Percentiles rank a stretch among this genome's conserved stretches.
These are phyloP conservation scores for Unio delphinus DNA, from an alignment of 2,888 invertebrate species.

Conservation along the genomic window DNA sequence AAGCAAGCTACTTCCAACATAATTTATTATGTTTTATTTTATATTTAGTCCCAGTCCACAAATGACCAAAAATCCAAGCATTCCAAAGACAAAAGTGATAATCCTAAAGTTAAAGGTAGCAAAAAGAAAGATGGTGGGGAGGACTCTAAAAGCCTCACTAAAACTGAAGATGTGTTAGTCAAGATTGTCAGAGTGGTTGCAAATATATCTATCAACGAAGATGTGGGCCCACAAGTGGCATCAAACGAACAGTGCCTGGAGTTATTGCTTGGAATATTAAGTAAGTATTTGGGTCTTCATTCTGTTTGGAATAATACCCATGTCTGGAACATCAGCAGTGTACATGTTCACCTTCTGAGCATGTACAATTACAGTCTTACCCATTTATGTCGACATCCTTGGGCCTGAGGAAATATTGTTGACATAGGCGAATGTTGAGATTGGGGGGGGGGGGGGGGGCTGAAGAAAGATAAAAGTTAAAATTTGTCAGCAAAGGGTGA, in stretches of 20 bases:
- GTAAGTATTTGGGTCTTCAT: conserved; percentile 42
- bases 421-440: too few species aligned
- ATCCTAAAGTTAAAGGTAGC: conserved; percentile 17
- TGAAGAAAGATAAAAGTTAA: too few species aligned
- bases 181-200: conserved; percentile 84
- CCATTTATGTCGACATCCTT: too few species aligned
- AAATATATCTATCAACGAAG: conserved; percentile 85
- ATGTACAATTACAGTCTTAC: neutral
- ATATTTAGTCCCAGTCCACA: conserved; percentile 3
- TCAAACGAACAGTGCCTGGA: conserved; percentile 65
- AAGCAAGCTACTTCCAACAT: neutral
- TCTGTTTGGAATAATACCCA: neutral
- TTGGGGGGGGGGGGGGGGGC: too few species aligned
- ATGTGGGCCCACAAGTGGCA: conserved; percentile 81
- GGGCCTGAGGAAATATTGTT: too few species aligned
- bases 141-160: conserved; percentile 20
- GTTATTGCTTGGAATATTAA: conserved; percentile 67
- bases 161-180: conserved; percentile 73
- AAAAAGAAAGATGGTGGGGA: conserved; percentile 18
- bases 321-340: neutral
- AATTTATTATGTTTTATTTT: neutral
- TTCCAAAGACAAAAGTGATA: conserved; percentile 1
- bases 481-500: too few species aligned
- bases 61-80: neutral
- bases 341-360: too few species aligned